Evolutionary conservation across 2,113 vertebrate genomes (phyloP), one percentile per base, ranked within the genome.

Genomic region (Tinamus guttatus): DNA sequence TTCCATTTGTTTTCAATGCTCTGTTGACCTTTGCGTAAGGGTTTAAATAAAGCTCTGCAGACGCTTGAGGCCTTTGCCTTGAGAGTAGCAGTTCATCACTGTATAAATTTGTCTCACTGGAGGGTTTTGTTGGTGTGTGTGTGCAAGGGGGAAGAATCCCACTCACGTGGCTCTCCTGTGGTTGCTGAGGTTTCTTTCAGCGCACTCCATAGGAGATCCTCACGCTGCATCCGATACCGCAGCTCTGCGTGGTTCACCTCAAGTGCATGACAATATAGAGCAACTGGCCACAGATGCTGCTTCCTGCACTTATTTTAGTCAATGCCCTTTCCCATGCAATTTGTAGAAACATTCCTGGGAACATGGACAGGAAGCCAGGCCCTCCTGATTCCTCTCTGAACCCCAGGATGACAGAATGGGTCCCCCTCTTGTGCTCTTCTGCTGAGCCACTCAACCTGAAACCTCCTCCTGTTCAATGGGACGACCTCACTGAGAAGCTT

Each of bases 31-130:
- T 94, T 87, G 36, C 71, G 51, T 25, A 81, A 93, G 56, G 74
- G 73, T 83, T 95, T 93, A 91, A 95, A 90, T 76, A 90, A 87
- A 91, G 64, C 89, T 81, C 82, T 83, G 52, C 56, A 87, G 54
- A 65, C 71, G 71, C 85, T 32, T 18, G 67, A 95, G 91, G 79
- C 91, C 70, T 45, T 6, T 91, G 78, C 87, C 54, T 82, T 47
- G 54, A 65, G 34, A 74, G 45, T 41, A 47, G 47, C 93, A 83
- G 91, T 84, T 91, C 94, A 94, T 94, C 85, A 51, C 25, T 56
- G 79, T 34, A 71, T 51, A 56, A 70, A 85, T 60, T 49, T 67
- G 64, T 83, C 94, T 80, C 25, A 6, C 51, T 28, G 87, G 89
- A 85, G 11, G 25, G 58, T 0, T 65, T 16, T n/a, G 54, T 58